Evolutionary conservation across 1,140 invertebrate genomes (phyloP).

Genomic region (Lethocerus indicus): DNA sequence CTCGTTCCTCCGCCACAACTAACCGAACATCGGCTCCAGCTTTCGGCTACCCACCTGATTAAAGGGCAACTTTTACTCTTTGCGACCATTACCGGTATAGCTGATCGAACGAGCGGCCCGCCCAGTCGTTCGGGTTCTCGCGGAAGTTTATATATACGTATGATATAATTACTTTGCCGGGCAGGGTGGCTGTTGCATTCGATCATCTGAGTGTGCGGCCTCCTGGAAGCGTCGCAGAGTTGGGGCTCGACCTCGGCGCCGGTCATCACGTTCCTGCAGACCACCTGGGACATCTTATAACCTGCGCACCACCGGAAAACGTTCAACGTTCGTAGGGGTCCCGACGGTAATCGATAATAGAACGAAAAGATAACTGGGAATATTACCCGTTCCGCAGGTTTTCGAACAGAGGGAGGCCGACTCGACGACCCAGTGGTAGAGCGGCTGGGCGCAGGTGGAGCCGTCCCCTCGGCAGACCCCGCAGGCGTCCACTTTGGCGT

Average conservation of each 20-base stretch:
- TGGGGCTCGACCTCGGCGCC: constrained; percentile 55
- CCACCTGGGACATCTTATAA: constrained; percentile 62
- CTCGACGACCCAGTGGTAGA: constrained; percentile 71
- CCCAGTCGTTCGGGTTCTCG: background rate
- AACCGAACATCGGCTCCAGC: constrained; percentile 68
- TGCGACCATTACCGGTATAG: too few species aligned
- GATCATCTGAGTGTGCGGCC: constrained; percentile 53
- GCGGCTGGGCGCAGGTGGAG: constrained; percentile 51
- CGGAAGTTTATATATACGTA: background rate
- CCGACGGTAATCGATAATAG: too few species aligned
- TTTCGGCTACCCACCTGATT: constrained; percentile 79
- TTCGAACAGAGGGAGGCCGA: constrained; percentile 67
- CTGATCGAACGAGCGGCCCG: too few species aligned
- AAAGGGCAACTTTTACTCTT: too few species aligned
- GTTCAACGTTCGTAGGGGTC: too few species aligned
- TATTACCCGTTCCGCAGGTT: constrained; percentile 83
- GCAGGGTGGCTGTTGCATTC: constrained; percentile 74
- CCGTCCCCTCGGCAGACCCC: constrained; percentile 83
- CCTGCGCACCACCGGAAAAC: constrained; percentile 42
- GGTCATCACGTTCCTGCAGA: constrained; percentile 54
- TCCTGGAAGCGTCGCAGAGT: constrained; percentile 56
- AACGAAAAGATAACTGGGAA: too few species aligned
- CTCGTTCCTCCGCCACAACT: constrained; percentile 68
- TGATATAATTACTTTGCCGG: constrained; percentile 65
- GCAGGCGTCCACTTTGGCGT: constrained; percentile 67